Percentiles rank a stretch among this genome's conserved stretches.
Evolutionary conservation across 1,140 invertebrate species (phyloP).

Genomic region (Hetaerina americana): DNA sequence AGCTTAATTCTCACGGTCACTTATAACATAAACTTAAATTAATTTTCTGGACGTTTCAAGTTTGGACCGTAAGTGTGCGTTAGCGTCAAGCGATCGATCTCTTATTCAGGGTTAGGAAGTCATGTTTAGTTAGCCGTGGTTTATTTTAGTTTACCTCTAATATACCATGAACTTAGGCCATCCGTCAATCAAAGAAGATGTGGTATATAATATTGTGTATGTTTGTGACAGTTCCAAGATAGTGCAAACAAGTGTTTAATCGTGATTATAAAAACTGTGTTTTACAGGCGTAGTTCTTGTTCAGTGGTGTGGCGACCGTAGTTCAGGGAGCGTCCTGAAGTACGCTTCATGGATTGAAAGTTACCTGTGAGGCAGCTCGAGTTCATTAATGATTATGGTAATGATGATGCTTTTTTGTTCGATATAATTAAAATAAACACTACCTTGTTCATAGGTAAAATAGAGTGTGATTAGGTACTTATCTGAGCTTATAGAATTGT

Average conservation of each 20-base stretch:
- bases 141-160: not conserved
- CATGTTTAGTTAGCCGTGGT: not conserved
- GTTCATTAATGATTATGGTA: not conserved
- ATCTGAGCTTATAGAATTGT: not conserved
- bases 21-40: not conserved
- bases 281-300: not conserved
- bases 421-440: not conserved
- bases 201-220: not conserved
- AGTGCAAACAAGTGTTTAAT: not conserved
- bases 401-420: not conserved
- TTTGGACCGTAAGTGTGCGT: not conserved
- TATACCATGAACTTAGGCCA: not conserved
- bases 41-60: not conserved
- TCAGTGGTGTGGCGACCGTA: not conserved
- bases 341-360: not conserved
- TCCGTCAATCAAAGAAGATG: not conserved
- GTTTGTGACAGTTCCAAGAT: not conserved
- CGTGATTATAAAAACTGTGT: not conserved
- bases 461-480: not conserved
- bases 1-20: no score
- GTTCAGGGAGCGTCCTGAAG: not conserved
- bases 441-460: not conserved
- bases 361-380: not conserved
- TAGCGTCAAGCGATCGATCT: not conserved
- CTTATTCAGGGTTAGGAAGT: not conserved